Evolutionary conservation across 2,797 vertebrate species (phyloP).

Genomic region (Rhinoraja longicauda): DNA sequence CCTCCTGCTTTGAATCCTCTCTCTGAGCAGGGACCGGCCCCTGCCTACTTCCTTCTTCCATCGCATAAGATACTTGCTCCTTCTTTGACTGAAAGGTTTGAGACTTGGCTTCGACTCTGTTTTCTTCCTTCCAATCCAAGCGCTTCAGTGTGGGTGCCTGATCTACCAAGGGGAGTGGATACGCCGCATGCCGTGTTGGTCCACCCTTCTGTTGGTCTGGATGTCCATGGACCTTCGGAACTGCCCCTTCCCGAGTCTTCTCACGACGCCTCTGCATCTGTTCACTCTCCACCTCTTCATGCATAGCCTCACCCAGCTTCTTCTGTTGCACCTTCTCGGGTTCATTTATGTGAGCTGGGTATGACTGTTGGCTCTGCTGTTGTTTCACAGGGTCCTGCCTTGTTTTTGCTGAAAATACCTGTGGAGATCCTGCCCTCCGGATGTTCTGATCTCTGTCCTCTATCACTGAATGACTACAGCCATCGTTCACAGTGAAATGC

Average conservation of each 20-base stretch:
- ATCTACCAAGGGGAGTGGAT: slow-evolving; percentile 45
- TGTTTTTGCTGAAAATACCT: slow-evolving; percentile 42
- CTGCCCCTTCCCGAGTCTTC: slow-evolving; percentile 43
- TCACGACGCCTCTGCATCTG: slow-evolving; percentile 39
- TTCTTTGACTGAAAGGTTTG: not conserved
- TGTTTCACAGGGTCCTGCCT: slow-evolving; percentile 42
- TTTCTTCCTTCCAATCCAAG: slow-evolving; percentile 42
- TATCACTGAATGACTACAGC: slow-evolving; percentile 42
- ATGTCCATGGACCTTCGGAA: slow-evolving; percentile 44
- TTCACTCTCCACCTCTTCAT: slow-evolving; percentile 40
- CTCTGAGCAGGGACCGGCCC: slow-evolving; percentile 43
- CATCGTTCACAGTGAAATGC: slow-evolving; percentile 46
- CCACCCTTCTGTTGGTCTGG: slow-evolving; percentile 42
- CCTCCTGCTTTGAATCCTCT: slow-evolving; percentile 49
- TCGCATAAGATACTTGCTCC: slow-evolving; percentile 39
- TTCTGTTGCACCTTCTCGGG: slow-evolving; percentile 42
- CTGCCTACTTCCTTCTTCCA: slow-evolving; percentile 43
- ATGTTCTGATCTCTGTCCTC: slow-evolving; percentile 50
- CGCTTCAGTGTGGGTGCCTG: slow-evolving; percentile 45
- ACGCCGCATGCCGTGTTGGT: slow-evolving; percentile 42
- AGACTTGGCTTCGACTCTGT: not conserved
- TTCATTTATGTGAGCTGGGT: slow-evolving; percentile 41
- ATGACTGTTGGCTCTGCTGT: slow-evolving; percentile 28
- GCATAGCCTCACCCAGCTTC: slow-evolving; percentile 35
- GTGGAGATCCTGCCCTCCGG: slow-evolving; percentile 45